Base-by-base conservation (phyloP, 2,888 invertebrate genomes). In the Thymelicus lineola region DNA sequence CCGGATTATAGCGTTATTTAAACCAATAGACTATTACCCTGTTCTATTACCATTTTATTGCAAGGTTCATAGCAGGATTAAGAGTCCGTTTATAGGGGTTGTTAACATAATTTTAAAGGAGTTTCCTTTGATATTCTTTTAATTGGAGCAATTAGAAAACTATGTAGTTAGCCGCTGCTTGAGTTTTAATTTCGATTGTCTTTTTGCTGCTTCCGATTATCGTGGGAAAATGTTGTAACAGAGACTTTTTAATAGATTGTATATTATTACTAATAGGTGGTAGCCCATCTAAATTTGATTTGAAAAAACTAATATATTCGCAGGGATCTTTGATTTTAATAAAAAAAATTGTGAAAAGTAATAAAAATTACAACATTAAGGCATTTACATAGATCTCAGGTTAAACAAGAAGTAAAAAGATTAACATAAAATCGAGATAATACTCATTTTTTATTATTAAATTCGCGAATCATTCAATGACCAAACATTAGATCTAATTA, bases 1-100 rank as follows among this genome's bases (percentile, higher is more conserved):
- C 58, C 58, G 38, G 63, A 63, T 69, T 69, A 69, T 63, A 58
- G 63, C 69, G 48, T 69, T 58, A 69, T 69, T 63, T 63, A 50
- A 69, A 58, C 55, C 38, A 69, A 69, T 63, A 57, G 68, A 68
- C 62, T 62, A 63, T 69, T 28, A 28, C 28, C 28, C 28, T 28
- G 28, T 28, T 3, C 28, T 28, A 28, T 28, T 62, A 68, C 60
- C 68, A 62, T 68, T 68, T 36, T 46, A 68, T 57, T 62, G 68
- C 55, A 55, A 55, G 60, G 53, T 50, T 55, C 55, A 17, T 55
- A 10, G 55, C 55, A 55, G 55, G 55, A 14, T 62, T 46, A 68
- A 62, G 68, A 63, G 48, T 48, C 36, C 58, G 35, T 69, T 62
- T 58, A 58, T 36, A 48, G 57, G n/a, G 42, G 20, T 48, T 63